phyloP scores from a whole-genome alignment of 2,113 vertebrate species.

The Rhinoderma darwinii region DNA sequence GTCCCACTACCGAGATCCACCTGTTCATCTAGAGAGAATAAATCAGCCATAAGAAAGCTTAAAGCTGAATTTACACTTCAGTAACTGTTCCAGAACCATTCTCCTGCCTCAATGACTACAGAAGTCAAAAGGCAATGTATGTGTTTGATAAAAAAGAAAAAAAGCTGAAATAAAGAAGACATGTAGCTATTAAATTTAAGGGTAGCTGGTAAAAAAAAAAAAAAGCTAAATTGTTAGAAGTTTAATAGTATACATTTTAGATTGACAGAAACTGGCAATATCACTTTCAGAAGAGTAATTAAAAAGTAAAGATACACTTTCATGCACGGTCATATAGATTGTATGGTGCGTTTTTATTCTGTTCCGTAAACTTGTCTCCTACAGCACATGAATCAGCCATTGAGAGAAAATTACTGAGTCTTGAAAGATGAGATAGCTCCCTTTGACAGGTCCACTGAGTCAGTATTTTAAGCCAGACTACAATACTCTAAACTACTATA shows the following conservation, averaged over 20 bases:
- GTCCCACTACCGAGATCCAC: slow-evolving; percentile 53
- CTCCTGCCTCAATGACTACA: slow-evolving; percentile 52
- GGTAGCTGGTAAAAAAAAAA: slow-evolving; percentile 6
- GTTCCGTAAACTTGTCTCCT: slow-evolving; percentile 22
- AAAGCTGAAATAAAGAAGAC: background rate
- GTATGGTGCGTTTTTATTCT: slow-evolving; percentile 29
- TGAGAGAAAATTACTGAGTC: slow-evolving; percentile 10
- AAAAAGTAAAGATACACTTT: slow-evolving; percentile 6
- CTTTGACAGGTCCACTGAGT: background rate
- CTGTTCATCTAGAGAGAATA: slow-evolving; percentile 59
- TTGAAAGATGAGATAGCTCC: slow-evolving; percentile 31
- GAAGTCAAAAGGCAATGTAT: slow-evolving; percentile 52
- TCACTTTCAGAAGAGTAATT: background rate
- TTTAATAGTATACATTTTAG: background rate
- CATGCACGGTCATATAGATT: background rate
- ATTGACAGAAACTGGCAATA: background rate
- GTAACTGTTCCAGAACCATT: slow-evolving; percentile 55
- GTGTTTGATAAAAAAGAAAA: slow-evolving; percentile 37
- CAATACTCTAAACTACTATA: background rate
- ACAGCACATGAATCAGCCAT: slow-evolving; percentile 16
- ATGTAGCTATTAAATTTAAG: slow-evolving; percentile 11
- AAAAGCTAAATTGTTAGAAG: slow-evolving; percentile 16
- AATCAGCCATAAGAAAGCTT: slow-evolving; percentile 60
- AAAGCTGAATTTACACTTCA: slow-evolving; percentile 60
- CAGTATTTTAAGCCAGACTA: slow-evolving; percentile 24